These are phyloP conservation scores for Microtus ochrogaster DNA, from an alignment of 2,113 vertebrate species.

Conservation along the genomic window DNA sequence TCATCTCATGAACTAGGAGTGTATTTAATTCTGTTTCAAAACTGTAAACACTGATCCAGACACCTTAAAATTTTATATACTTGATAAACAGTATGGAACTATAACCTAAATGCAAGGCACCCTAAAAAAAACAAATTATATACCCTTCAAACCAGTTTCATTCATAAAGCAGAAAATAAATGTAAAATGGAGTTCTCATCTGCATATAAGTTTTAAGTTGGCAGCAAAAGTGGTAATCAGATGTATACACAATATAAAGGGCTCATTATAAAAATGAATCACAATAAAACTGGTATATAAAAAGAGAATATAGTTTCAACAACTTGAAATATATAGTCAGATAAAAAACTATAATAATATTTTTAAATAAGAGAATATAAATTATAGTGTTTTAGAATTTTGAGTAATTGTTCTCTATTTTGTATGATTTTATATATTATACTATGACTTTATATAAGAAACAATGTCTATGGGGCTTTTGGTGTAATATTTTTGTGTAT, in stretches of 20 bases:
- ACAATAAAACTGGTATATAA: background rate
- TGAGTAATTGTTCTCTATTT: background rate
- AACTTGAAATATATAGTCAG: conserved; percentile 2
- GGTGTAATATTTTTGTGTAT: conserved; percentile 3
- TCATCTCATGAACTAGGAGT: background rate
- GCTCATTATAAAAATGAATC: background rate
- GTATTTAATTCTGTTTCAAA: conserved; percentile 43
- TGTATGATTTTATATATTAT: background rate
- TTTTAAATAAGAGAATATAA: conserved; percentile 56
- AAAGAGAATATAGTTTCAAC: background rate
- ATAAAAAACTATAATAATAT: conserved; percentile 37
- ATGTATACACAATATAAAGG: background rate
- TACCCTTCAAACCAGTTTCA: background rate
- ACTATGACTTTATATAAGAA: background rate
- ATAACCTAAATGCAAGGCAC: conserved; percentile 20
- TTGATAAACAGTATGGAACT: background rate
- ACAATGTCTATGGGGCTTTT: background rate
- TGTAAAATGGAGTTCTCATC: background rate
- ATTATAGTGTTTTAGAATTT: background rate
- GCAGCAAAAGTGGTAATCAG: background rate
- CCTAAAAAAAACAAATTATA: background rate
- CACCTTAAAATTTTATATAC: conserved; percentile 29
- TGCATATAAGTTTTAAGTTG: conserved; percentile 14
- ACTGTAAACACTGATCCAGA: background rate
- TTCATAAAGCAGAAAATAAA: background rate